Evolutionary conservation across 2,113 vertebrate species (phyloP).

Genomic region (rat (Rattus norvegicus)): DNA sequence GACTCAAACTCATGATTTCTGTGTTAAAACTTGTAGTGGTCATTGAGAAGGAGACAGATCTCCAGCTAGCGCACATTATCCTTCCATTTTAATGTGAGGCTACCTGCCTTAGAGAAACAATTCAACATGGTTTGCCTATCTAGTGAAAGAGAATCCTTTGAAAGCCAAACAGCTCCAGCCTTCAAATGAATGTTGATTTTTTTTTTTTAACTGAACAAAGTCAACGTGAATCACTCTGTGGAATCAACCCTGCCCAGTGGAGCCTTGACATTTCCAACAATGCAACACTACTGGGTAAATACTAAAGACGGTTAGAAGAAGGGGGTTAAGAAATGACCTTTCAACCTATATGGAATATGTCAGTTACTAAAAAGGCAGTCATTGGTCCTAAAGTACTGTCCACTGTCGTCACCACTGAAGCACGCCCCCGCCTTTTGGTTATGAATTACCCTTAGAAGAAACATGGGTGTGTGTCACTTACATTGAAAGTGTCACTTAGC

Average conservation of each 20-base stretch:
- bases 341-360: constrained; percentile 67
- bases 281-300: constrained; percentile 80
- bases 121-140: constrained; percentile 72
- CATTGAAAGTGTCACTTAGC: constrained; percentile 41
- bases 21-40: background rate
- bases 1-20: background rate
- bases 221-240: constrained; percentile 79
- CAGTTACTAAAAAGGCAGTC: constrained; percentile 60
- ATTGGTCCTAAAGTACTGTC: constrained; percentile 55
- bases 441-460: constrained; percentile 64
- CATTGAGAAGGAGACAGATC: constrained; percentile 11
- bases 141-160: constrained; percentile 73
- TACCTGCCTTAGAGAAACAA: constrained; percentile 58
- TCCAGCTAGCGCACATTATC: constrained; percentile 46
- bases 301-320: constrained; percentile 77
- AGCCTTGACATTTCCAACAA: constrained; percentile 83
- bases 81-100: constrained; percentile 72
- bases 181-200: constrained; percentile 80
- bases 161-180: constrained; percentile 66
- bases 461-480: background rate
- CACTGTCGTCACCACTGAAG: background rate
- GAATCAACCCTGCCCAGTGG: constrained; percentile 62
- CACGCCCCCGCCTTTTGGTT: background rate
- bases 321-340: constrained; percentile 77
- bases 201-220: constrained; percentile 84